These are phyloP conservation scores for Etia nguti DNA, from an alignment of 2,113 vertebrate species.

Conservation along the genomic window DNA sequence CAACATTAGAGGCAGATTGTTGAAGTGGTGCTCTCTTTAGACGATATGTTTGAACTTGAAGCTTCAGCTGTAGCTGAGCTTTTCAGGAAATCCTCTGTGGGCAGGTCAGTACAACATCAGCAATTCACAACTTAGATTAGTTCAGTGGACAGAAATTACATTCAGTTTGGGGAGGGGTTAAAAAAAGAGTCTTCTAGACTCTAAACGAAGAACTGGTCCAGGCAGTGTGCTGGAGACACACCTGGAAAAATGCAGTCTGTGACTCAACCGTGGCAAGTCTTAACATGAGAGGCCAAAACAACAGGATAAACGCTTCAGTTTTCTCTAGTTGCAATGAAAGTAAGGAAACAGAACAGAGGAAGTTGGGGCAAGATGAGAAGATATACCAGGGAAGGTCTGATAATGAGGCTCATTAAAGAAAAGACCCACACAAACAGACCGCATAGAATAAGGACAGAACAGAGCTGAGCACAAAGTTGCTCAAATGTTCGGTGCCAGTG, in stretches of 20 bases:
- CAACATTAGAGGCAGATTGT: rapidly evolving
- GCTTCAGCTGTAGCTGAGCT: neutral
- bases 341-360: neutral
- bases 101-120: neutral
- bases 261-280: slow-evolving; percentile 24
- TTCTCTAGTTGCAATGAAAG: neutral
- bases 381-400: neutral
- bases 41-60: rapidly evolving
- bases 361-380: neutral
- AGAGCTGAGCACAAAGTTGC: neutral
- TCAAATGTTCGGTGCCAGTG: neutral
- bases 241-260: slow-evolving; percentile 17
- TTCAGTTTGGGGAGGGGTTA: neutral
- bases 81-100: neutral
- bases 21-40: neutral
- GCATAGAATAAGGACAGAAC: neutral
- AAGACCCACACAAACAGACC: neutral
- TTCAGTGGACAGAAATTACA: neutral
- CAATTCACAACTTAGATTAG: neutral
- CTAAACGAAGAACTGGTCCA: slow-evolving; percentile 26
- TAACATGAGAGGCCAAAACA: neutral
- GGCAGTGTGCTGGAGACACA: slow-evolving; percentile 19
- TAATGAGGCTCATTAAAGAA: neutral
- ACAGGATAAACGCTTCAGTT: neutral
- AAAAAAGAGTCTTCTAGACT: neutral